Conservation (phyloP, 2,888 invertebrate species). For the Latheticus oryzae region DNA sequence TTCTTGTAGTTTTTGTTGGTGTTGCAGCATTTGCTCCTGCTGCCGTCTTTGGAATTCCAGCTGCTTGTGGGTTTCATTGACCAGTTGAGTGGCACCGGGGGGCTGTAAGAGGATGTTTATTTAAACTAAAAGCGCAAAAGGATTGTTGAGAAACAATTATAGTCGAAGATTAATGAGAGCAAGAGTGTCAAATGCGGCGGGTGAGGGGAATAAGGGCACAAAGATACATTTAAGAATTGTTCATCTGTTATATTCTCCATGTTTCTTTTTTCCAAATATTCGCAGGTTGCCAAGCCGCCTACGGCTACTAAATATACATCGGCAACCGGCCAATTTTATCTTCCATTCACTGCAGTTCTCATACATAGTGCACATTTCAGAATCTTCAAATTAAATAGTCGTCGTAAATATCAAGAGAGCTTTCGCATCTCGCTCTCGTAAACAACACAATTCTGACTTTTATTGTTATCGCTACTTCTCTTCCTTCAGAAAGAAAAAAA, state of each 20-base stretch:
- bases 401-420: constrained; percentile 26
- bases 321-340: constrained; percentile 67
- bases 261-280: constrained; percentile 62
- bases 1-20: constrained; percentile 70
- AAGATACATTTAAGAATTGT: constrained; percentile 58
- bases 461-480: constrained; percentile 9
- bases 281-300: constrained; percentile 67
- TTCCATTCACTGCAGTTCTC: constrained; percentile 65
- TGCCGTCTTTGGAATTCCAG: constrained; percentile 78
- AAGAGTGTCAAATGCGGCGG: constrained; percentile 37
- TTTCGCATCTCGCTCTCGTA: background rate
- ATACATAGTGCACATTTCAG: constrained; percentile 50
- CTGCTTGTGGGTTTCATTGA: constrained; percentile 72
- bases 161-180: background rate
- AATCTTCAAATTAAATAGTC: constrained; percentile 33
- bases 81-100: constrained; percentile 59
- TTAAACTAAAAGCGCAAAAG: background rate
- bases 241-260: constrained; percentile 64
- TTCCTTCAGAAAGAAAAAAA: no score
- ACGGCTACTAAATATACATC: constrained; percentile 67
- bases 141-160: constrained; percentile 1
- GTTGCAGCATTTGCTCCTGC: constrained; percentile 70
- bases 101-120: constrained; percentile 45
- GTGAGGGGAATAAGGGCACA: constrained; percentile 19
- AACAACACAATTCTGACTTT: constrained; percentile 3